These are phyloP conservation scores for Didymodactylos carnosus DNA, from an alignment of 2,888 invertebrate species.

Conservation along the genomic window DNA sequence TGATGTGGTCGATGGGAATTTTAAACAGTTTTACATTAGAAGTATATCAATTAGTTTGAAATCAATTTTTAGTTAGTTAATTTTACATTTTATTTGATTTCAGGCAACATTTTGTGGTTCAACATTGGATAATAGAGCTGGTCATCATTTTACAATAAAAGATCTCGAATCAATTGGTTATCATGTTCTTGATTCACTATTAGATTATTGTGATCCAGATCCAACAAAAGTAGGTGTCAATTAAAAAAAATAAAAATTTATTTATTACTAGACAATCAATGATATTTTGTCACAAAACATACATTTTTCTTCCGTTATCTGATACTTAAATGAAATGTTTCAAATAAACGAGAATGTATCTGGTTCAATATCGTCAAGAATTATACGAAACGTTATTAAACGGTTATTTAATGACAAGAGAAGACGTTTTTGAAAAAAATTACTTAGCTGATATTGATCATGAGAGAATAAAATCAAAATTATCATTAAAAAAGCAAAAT, in stretches of 20 bases:
- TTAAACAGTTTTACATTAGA: slow-evolving; percentile 84
- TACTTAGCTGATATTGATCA: too few species aligned
- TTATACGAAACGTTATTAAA: background rate
- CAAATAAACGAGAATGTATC: background rate
- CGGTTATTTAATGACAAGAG: background rate
- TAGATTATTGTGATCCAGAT: slow-evolving; percentile 57
- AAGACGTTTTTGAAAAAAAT: background rate
- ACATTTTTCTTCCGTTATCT: background rate
- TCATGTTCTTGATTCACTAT: slow-evolving; percentile 70
- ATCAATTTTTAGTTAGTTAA: too few species aligned
- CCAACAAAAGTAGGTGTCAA: slow-evolving; percentile 26
- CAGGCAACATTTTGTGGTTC: slow-evolving; percentile 66
- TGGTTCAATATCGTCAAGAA: background rate
- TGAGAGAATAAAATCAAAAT: too few species aligned
- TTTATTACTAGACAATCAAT: too few species aligned
- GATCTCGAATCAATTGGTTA: slow-evolving; percentile 64
- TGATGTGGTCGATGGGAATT: slow-evolving; percentile 82
- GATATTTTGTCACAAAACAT: background rate
- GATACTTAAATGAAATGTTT: background rate
- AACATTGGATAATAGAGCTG: slow-evolving; percentile 52
- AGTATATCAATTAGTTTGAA: too few species aligned
- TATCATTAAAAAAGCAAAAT: too few species aligned
- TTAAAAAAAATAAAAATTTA: background rate
- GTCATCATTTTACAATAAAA: slow-evolving; percentile 61
- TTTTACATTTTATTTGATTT: too few species aligned